Evolutionary conservation across 2,113 vertebrate genomes (phyloP), one percentile per base, ranked within the genome.

Genomic region (Dendropsophus ebraccatus): DNA sequence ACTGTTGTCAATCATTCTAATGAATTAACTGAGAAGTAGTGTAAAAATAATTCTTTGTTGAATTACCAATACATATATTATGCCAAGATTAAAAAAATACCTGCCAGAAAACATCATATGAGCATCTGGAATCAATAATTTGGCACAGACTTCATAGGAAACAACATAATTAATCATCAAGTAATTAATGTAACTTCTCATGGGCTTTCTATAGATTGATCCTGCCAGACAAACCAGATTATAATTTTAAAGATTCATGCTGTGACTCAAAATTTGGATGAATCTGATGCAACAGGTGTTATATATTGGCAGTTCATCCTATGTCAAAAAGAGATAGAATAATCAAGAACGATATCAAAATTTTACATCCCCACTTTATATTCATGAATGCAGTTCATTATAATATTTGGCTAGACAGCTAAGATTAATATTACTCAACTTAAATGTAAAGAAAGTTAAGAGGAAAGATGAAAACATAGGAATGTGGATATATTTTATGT

Each of bases 91-190:
- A 47, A 8, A n/a, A 75, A 84, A 76, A 82, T 54, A 76, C 52
- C 54, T 76, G 82, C 82, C 82, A 76, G n/a, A 50, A 76, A 76
- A 84, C 56, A 84, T 76, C 54, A 84, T 84, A 49, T 12, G 37
- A 87, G 78, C 85, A 87, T 81, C 85, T 87, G 78, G 77, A 81
- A 87, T 81, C 85, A 87, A 81, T 87, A 62, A 74, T 81, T 74
- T 87, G 85, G 77, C 69, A 73, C 62, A 6, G 50, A 37, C 52
- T 81, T 73, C 25, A 62, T 47, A 74, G 65, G 67, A 87, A 81
- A 87, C 85, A 87, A 74, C 85, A 87, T 87, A 81, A 87, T 87
- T 87, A 81, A 81, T 87, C 85, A 87, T 87, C 67, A 87, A 74
- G 67, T 87, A 87, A 87, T 81, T 87, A 81, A 87, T 87, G 85